These are phyloP conservation scores for Melanotaenia boesemani DNA, from an alignment of 2,797 vertebrate genomes.

Conservation along the genomic window DNA sequence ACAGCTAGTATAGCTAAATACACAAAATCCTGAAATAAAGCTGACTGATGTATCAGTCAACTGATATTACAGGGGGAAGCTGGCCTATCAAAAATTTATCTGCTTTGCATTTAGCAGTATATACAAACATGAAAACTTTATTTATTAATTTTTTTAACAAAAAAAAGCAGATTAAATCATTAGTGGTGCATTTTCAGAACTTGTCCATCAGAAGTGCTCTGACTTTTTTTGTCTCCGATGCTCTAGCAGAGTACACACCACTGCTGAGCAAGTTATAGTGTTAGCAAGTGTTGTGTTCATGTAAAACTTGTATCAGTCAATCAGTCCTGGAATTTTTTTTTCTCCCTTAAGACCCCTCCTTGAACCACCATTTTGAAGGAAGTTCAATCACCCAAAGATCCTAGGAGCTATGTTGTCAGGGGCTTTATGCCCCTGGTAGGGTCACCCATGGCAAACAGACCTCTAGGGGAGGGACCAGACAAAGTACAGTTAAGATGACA, in stretches of 20 bases:
- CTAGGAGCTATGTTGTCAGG: too few species aligned
- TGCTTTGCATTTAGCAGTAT: neutral
- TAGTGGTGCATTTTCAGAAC: neutral
- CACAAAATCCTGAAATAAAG: too few species aligned
- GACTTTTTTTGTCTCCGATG: neutral
- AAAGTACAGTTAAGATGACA: too few species aligned
- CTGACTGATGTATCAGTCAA: neutral
- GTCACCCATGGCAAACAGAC: too few species aligned
- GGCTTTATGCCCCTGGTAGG: too few species aligned
- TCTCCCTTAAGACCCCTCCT: neutral
- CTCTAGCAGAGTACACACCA: neutral
- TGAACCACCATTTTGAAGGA: too few species aligned
- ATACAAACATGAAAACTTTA: neutral
- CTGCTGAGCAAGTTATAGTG: too few species aligned
- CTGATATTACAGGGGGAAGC: neutral
- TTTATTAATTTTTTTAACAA: neutral
- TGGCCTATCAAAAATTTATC: neutral
- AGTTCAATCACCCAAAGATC: too few species aligned
- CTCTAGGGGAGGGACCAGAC: too few species aligned
- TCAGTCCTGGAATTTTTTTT: neutral
- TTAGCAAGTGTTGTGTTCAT: too few species aligned
- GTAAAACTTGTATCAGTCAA: neutral
- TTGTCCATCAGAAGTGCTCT: neutral
- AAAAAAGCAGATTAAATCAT: neutral
- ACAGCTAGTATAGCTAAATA: too few species aligned